Percentiles rank a stretch among this genome's conserved stretches.
phyloP scores from a whole-genome alignment of 1,140 invertebrate species.

The Plectrocnemia conspersa region DNA sequence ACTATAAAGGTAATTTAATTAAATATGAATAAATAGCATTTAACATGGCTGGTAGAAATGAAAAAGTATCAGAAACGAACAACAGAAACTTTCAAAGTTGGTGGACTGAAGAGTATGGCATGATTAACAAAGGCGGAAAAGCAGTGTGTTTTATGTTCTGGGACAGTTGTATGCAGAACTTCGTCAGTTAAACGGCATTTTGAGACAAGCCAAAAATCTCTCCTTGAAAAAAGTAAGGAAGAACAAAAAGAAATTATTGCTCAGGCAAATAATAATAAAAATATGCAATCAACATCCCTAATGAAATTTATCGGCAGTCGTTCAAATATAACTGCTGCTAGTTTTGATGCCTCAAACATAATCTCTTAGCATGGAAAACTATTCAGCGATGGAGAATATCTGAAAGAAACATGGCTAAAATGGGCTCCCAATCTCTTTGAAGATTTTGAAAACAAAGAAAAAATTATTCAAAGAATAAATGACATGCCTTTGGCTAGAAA shows the following conservation, averaged over 20 bases:
- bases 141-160: conserved; percentile 5
- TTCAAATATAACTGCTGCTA: conserved; percentile 26
- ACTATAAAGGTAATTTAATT: too few species aligned
- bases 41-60: too few species aligned
- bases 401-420: conserved; percentile 18
- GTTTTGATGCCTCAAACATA: conserved; percentile 26
- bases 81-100: too few species aligned
- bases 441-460: conserved; percentile 29
- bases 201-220: too few species aligned
- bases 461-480: conserved; percentile 2
- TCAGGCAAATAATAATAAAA: conserved; percentile 26
- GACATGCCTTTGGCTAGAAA: conserved; percentile 27
- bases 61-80: too few species aligned
- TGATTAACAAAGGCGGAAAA: conserved; percentile 9
- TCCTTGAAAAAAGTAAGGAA: too few species aligned
- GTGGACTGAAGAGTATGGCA: conserved; percentile 11
- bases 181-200: too few species aligned
- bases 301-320: conserved; percentile 30
- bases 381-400: not conserved
- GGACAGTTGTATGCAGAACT: too few species aligned
- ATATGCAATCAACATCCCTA: conserved; percentile 26
- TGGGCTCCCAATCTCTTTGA: conserved; percentile 27
- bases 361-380: conserved; percentile 20
- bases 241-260: conserved; percentile 20
- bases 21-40: too few species aligned